Conservation (phyloP, 2,797 vertebrate species). For the Luscinia megarhynchos region DNA sequence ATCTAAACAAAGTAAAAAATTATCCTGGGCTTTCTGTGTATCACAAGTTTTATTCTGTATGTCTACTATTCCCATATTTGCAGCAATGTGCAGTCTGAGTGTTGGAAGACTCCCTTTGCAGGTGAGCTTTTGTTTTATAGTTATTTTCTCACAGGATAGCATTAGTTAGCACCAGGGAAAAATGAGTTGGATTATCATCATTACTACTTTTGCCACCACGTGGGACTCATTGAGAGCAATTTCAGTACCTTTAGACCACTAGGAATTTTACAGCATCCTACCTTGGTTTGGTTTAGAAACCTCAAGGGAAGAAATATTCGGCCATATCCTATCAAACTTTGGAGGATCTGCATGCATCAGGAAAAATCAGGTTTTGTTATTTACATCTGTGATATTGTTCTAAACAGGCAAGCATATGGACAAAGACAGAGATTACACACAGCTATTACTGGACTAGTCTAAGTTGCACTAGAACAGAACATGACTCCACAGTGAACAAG, state of each 20-base stretch:
- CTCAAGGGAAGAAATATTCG: slow-evolving; percentile 99
- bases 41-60: background rate
- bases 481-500: slow-evolving; percentile 82
- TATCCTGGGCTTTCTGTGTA: background rate
- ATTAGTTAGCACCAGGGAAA: slow-evolving; percentile 16
- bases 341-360: slow-evolving; percentile 90
- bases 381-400: slow-evolving; percentile 78
- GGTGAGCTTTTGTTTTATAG: slow-evolving; percentile 16
- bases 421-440: slow-evolving; percentile 87
- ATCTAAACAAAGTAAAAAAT: slow-evolving; percentile 4
- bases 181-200: background rate
- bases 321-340: slow-evolving; percentile 90
- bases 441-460: slow-evolving; percentile 81
- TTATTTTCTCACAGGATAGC: slow-evolving; percentile 18
- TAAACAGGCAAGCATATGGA: slow-evolving; percentile 82
- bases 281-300: slow-evolving; percentile 99
- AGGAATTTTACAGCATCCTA: slow-evolving; percentile 89
- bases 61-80: background rate
- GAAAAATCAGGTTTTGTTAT: slow-evolving; percentile 96
- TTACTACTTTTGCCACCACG: background rate
- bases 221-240: slow-evolving; percentile 47
- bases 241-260: slow-evolving; percentile 72
- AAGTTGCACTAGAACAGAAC: slow-evolving; percentile 83
- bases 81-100: background rate
- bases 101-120: slow-evolving; percentile 5